A percentile compares a stretch with the other conserved stretches of the same genome.
phyloP scores from a whole-genome alignment of 2,888 invertebrate genomes.

The Hydriomena furcata region DNA sequence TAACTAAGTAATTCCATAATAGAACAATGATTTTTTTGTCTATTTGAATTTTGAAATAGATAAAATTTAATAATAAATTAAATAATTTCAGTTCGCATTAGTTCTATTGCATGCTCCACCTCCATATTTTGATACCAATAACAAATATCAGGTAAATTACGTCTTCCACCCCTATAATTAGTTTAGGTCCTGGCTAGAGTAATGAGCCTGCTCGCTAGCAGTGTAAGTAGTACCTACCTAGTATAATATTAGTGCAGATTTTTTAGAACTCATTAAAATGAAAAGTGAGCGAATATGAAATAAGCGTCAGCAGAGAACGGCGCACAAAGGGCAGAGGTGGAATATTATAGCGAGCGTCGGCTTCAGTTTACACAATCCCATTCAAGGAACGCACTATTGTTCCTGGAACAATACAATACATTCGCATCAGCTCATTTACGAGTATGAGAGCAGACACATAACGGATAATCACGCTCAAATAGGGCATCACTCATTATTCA shows the following conservation, averaged over 20 bases:
- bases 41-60: no score
- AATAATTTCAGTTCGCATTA: no score
- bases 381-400: neutral
- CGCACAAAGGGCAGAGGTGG: conserved; percentile 9
- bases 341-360: conserved; percentile 2
- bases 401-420: neutral
- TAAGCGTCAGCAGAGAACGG: neutral
- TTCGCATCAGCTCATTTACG: neutral
- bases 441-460: neutral
- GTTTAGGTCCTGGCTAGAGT: neutral
- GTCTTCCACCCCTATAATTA: no score
- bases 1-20: no score
- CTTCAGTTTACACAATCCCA: neutral
- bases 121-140: no score
- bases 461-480: no score
- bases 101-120: no score
- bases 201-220: neutral
- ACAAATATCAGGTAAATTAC: no score
- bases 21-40: no score
- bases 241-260: neutral
- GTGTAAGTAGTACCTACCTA: neutral
- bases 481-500: no score
- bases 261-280: conserved; percentile 8
- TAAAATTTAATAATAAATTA: no score
- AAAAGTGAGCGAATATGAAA: conserved; percentile 5